phyloP scores from a whole-genome alignment of 2,797 vertebrate genomes.

The Delichon dasypus region DNA sequence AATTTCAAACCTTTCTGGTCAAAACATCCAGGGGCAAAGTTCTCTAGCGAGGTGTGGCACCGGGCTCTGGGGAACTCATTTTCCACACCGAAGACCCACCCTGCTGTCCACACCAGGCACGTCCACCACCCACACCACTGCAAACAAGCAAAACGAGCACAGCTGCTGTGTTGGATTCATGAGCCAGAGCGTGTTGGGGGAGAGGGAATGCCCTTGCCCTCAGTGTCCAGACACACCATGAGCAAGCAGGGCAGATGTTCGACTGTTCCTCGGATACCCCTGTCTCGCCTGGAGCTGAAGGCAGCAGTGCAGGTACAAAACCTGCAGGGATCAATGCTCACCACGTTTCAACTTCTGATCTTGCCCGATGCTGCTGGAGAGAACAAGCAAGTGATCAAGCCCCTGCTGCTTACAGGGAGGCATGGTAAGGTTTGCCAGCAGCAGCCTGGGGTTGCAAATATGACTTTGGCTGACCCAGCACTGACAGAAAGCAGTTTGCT shows the following conservation, averaged over 20 bases:
- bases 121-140: rapidly evolving
- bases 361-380: rapidly evolving
- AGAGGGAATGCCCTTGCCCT: rapidly evolving
- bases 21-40: not conserved
- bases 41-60: not conserved
- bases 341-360: not conserved
- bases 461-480: not conserved
- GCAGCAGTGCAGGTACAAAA: not conserved
- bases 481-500: not conserved
- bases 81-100: not conserved
- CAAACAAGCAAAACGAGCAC: not conserved
- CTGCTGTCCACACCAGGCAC: not conserved
- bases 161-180: rapidly evolving
- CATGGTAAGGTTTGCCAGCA: not conserved
- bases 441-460: not conserved
- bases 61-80: not conserved
- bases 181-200: not conserved
- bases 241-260: not conserved
- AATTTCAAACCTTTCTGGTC: not conserved
- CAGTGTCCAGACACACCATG: not conserved
- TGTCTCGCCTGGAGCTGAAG: not conserved
- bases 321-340: not conserved
- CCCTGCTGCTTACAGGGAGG: not conserved
- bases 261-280: rapidly evolving
- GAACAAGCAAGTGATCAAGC: not conserved